phyloP scores from a whole-genome alignment of 2,888 invertebrate genomes.

The Limnephilus marmoratus region DNA sequence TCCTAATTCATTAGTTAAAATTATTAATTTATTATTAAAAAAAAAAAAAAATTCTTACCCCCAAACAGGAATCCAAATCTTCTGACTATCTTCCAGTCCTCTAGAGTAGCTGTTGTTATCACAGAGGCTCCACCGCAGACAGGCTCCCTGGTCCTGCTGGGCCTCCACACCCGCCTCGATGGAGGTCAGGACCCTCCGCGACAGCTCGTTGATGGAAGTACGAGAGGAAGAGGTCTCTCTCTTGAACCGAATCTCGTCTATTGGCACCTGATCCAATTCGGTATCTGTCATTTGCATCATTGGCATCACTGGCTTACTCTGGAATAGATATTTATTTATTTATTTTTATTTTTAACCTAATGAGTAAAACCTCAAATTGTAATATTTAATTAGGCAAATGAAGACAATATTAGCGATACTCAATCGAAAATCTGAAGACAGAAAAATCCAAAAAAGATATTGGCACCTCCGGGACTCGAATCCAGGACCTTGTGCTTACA shows the following conservation, averaged over 20 bases:
- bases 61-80: slow-evolving; percentile 86
- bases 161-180: slow-evolving; percentile 78
- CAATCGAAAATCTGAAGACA: too few relatives aligned
- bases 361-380: too few relatives aligned
- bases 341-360: too few relatives aligned
- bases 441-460: too few relatives aligned
- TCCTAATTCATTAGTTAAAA: too few relatives aligned
- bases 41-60: slow-evolving; percentile 78
- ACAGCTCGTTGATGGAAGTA: slow-evolving; percentile 75
- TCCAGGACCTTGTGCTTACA: too few relatives aligned
- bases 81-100: slow-evolving; percentile 75
- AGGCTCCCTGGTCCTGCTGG: slow-evolving; percentile 76
- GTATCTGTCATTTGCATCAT: slow-evolving; percentile 70
- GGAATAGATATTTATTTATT: too few relatives aligned
- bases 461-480: too few relatives aligned
- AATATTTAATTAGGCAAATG: too few relatives aligned
- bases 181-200: slow-evolving; percentile 76
- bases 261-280: slow-evolving; percentile 69
- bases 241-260: slow-evolving; percentile 74
- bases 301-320: slow-evolving; percentile 75
- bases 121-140: slow-evolving; percentile 81
- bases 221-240: slow-evolving; percentile 69
- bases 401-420: too few relatives aligned
- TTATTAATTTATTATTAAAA: too few relatives aligned
- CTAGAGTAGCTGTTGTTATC: slow-evolving; percentile 82